Percentiles rank a stretch among this genome's conserved stretches.
Conservation (phyloP, 2,888 invertebrate genomes). For the Aleiodes testaceus region DNA sequence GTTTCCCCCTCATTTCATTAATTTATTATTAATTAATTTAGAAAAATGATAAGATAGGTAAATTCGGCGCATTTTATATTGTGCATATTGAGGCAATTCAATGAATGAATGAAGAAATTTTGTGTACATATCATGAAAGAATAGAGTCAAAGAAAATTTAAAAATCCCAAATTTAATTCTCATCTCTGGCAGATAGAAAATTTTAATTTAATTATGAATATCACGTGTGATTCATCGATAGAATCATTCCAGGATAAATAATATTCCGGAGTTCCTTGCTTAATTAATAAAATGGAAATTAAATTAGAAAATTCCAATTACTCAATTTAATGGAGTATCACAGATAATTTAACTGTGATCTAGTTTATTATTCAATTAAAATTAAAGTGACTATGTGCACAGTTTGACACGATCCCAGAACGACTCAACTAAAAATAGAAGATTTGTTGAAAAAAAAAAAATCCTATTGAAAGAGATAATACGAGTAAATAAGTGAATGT, state of each 20-base stretch:
- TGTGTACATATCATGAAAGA: constrained; percentile 21
- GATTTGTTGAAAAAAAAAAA: not conserved
- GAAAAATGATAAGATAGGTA: not conserved
- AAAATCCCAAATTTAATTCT: not conserved
- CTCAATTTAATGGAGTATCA: constrained; percentile 51
- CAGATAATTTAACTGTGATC: constrained; percentile 60
- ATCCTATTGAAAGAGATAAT: not conserved
- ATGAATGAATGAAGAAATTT: not conserved
- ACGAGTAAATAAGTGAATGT: no score
- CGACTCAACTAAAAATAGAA: constrained; percentile 22
- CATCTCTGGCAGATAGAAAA: constrained; percentile 23
- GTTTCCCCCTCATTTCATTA: constrained; percentile 24
- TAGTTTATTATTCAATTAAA: constrained; percentile 53
- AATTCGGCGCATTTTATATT: constrained; percentile 38
- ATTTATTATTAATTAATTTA: constrained; percentile 52
- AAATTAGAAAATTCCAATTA: not conserved
- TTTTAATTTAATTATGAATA: not conserved
- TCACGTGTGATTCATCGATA: not conserved
- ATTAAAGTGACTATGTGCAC: constrained; percentile 47
- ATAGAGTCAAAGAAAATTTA: not conserved
- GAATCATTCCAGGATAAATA: constrained; percentile 6
- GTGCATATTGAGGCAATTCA: constrained; percentile 17
- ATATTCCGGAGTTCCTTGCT: not conserved
- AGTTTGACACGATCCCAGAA: constrained; percentile 48
- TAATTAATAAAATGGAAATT: not conserved